Base-by-base conservation (phyloP, 2,888 invertebrate species). In the Drosophila peninsularis region DNA sequence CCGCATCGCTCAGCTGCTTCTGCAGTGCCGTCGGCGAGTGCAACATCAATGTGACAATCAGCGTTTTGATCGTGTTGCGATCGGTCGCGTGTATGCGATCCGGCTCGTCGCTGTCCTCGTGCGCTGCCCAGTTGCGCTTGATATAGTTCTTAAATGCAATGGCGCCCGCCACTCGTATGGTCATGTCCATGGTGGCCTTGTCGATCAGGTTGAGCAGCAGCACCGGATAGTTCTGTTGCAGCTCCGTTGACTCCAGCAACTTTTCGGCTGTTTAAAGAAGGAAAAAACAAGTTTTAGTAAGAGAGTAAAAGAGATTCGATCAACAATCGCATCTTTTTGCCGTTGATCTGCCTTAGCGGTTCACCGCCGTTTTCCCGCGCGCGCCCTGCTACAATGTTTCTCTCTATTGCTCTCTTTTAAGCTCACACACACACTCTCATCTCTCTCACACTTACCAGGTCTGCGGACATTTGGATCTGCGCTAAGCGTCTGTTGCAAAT, bases 131-230 rank as follows among this genome's bases (percentile, higher is more conserved):
- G 92, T 99, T 98, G 58, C 98, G 94, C 92, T 98, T 99, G 24
- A 99, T 95, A 91, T 96, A 99, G 92, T 99, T 99, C 92, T 99
- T 99, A 90, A 99, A 98, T 0, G 97, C 96, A 68, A 99, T 96
- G 11, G 99, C 96, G 24, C 98, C 97, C 7, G 98, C 97, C 41
- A 98, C 94, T 75, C 98, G 94, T 63, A 98, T 96, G 2, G 96
- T 96, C 90, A 96, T 93, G 75, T 97, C 96, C 45, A 96, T 94
- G 75, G 95, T 95, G 47, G 96, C 94, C 85, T 97, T 97, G 86
- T 97, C 97, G 64, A 99, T 95, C 13, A 99, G 94, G 88, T 97
- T 95, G 7, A 99, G 93, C 54, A 99, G 93, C 30, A 98, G 93
- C 17, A 98, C 93, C 0, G 98, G 96, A 93, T 97, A 99, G 91